Evolutionary conservation across 2,888 invertebrate genomes (phyloP).

Genomic region (Biston stratarius): DNA sequence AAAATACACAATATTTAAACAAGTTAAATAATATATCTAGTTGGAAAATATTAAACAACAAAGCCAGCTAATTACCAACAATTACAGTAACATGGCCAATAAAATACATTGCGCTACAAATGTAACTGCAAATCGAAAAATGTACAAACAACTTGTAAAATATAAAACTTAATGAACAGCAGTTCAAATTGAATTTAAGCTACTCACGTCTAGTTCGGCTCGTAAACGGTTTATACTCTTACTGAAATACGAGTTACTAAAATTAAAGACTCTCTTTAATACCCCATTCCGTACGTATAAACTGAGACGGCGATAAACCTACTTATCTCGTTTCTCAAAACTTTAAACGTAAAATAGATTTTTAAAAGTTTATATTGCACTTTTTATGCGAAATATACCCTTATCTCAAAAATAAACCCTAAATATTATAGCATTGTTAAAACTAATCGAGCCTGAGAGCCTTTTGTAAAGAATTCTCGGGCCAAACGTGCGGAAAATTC

Average conservation of each 20-base stretch:
- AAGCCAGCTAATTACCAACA: slow-evolving; percentile 9
- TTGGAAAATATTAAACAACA: slow-evolving; percentile 8
- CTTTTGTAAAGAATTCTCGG: slow-evolving; percentile 1
- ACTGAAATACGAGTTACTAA: slow-evolving; percentile 70
- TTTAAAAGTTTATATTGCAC: slow-evolving; percentile 33
- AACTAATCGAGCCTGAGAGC: slow-evolving; percentile 11
- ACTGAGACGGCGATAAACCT: slow-evolving; percentile 60
- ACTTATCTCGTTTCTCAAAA: slow-evolving; percentile 53
- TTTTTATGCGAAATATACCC: slow-evolving; percentile 3
- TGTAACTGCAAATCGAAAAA: slow-evolving; percentile 30
- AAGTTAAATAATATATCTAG: not conserved
- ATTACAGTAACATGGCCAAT: slow-evolving; percentile 14
- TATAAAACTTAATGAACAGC: slow-evolving; percentile 50
- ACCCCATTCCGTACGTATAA: slow-evolving; percentile 61
- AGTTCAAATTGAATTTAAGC: slow-evolving; percentile 66
- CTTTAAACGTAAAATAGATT: slow-evolving; percentile 47
- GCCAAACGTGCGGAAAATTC: slow-evolving; percentile 19
- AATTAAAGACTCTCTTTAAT: slow-evolving; percentile 70
- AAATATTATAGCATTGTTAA: slow-evolving; percentile 3
- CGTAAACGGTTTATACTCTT: slow-evolving; percentile 73
- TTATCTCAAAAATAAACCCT: slow-evolving; percentile 15
- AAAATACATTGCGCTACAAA: slow-evolving; percentile 24
- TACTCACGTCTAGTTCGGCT: slow-evolving; percentile 69
- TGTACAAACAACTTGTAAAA: slow-evolving; percentile 28
- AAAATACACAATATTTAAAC: too few species aligned